A percentile compares a stretch with the other conserved stretches of the same genome.
Conservation (phyloP, 2,113 vertebrate species). For the Chroicocephalus ridibundus region DNA sequence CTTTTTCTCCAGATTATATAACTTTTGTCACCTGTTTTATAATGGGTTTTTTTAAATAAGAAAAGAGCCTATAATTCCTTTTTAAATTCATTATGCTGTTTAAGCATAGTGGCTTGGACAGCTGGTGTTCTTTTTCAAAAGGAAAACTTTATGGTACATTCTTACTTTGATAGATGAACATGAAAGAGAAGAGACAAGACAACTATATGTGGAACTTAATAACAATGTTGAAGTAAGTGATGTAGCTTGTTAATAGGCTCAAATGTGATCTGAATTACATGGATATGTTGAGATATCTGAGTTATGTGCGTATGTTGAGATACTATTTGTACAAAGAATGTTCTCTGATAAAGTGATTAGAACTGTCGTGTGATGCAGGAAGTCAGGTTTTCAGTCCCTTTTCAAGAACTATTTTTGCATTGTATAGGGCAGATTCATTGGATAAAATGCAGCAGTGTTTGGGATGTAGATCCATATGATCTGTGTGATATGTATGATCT, state of each 20-base stretch:
- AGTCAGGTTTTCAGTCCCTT: not conserved
- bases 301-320: not conserved
- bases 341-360: not conserved
- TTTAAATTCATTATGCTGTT: not conserved
- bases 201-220: slow-evolving; percentile 81
- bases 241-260: not conserved
- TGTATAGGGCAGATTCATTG: not conserved
- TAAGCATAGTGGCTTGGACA: not conserved
- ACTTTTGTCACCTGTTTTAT: not conserved
- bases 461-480: not conserved
- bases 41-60: not conserved
- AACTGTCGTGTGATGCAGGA: not conserved
- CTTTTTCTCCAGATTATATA: not conserved
- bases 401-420: not conserved
- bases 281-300: not conserved
- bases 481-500: not conserved
- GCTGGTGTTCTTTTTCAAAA: not conserved
- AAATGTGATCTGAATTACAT: not conserved
- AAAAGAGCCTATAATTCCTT: not conserved
- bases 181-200: slow-evolving; percentile 89
- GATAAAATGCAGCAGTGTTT: not conserved
- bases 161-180: slow-evolving; percentile 82
- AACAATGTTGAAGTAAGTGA: slow-evolving; percentile 83
- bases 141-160: not conserved
- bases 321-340: not conserved